A percentile compares a stretch with the other conserved stretches of the same genome.
Evolutionary conservation across 2,113 vertebrate genomes (phyloP).

Genomic region (Hemiprocne comata): DNA sequence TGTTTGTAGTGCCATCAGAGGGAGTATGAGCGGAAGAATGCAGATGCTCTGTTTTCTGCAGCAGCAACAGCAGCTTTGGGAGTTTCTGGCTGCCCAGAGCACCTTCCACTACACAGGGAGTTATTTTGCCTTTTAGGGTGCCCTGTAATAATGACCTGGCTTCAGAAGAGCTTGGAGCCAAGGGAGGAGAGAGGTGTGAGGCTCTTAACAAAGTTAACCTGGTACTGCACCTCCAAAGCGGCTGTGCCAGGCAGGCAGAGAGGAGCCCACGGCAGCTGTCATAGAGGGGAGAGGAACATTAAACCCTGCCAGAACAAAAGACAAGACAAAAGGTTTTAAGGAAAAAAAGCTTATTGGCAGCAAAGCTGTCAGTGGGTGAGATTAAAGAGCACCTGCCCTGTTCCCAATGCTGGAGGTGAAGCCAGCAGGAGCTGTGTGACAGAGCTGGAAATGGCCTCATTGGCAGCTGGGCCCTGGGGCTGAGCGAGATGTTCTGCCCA

Average conservation of each 20-base stretch:
- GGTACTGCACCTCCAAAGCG: neutral
- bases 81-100: neutral
- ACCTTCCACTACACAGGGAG: neutral
- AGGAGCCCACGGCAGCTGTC: neutral
- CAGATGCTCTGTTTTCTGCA: accelerated
- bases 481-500: neutral
- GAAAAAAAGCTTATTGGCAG: neutral
- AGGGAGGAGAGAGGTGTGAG: neutral
- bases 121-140: neutral
- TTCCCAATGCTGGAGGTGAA: accelerated
- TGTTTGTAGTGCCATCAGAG: neutral
- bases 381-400: neutral
- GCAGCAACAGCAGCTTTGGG: neutral
- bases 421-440: accelerated
- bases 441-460: neutral
- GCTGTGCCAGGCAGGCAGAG: neutral
- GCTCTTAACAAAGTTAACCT: neutral
- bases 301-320: neutral
- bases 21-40: neutral
- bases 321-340: neutral
- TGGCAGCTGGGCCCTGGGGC: neutral
- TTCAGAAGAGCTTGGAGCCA: neutral
- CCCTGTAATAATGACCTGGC: neutral
- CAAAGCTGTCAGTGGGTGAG: neutral
- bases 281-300: neutral